Percentiles rank a stretch among this genome's conserved stretches.
These are phyloP conservation scores for Oscheius sp. DNA, from an alignment of 1,140 invertebrate species.

Conservation along the genomic window DNA sequence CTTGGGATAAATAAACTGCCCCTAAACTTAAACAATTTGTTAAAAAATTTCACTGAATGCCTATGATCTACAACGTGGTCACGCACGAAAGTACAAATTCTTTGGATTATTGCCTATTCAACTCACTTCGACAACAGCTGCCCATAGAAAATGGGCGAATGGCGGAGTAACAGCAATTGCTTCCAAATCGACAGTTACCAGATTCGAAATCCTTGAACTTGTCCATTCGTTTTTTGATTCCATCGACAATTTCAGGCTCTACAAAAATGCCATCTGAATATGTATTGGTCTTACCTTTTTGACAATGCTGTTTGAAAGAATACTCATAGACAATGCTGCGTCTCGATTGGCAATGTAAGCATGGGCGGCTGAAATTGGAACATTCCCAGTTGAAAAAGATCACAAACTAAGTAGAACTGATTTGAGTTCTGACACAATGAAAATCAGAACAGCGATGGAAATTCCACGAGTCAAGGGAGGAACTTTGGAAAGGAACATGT, in stretches of 20 bases:
- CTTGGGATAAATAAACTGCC: not conserved
- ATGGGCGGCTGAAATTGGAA: not conserved
- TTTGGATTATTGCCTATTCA: not conserved
- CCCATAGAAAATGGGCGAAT: not conserved
- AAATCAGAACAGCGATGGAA: conserved; percentile 1
- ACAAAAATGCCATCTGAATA: not conserved
- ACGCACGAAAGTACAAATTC: not conserved
- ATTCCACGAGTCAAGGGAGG: not conserved
- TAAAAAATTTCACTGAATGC: too few species aligned
- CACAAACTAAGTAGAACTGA: not conserved
- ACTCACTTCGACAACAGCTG: not conserved
- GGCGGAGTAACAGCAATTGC: not conserved
- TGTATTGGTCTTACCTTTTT: not conserved
- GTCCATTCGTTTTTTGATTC: not conserved
- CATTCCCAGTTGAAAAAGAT: not conserved
- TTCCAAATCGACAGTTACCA: conserved; percentile 11
- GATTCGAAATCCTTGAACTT: not conserved
- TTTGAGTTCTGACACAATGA: conserved; percentile 6
- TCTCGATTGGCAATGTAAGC: not conserved
- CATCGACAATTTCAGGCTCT: not conserved
- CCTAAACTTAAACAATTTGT: not conserved
- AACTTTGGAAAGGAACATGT: not conserved
- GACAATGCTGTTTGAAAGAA: conserved; percentile 8
- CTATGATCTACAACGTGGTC: too few species aligned
- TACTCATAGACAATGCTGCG: not conserved